A percentile compares a stretch with the other conserved stretches of the same genome.
Evolutionary conservation across 92 coral and sea anemone genomes (phyloP).

Genomic region (Chrysogorgia sp.): DNA sequence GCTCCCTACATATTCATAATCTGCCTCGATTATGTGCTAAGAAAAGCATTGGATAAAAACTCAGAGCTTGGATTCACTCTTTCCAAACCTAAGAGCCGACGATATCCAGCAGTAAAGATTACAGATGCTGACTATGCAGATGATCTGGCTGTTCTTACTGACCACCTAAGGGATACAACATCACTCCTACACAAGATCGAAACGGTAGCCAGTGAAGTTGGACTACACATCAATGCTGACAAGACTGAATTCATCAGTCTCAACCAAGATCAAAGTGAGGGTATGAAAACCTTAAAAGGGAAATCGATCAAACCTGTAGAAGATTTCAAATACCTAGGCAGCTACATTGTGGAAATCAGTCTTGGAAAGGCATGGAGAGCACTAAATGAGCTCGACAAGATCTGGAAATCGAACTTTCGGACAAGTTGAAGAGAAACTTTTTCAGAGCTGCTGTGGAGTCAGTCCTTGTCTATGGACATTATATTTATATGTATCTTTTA

Average conservation of each 20-base stretch:
- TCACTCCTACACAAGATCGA: slow-evolving; percentile 37
- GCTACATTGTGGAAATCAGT: slow-evolving; percentile 9
- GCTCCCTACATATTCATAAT: slow-evolving; percentile 51
- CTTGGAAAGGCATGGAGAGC: slow-evolving; percentile 11
- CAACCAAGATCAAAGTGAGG: too few relatives aligned
- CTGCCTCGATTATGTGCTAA: slow-evolving; percentile 46
- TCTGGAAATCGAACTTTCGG: slow-evolving; percentile 4
- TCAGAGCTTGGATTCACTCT: slow-evolving; percentile 32
- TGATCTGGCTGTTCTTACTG: slow-evolving; percentile 35
- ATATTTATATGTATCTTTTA: too few relatives aligned
- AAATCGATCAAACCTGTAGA: too few relatives aligned
- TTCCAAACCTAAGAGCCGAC: slow-evolving; percentile 32
- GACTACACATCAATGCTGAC: slow-evolving; percentile 26
- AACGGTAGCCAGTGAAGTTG: slow-evolving; percentile 22
- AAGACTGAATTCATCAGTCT: slow-evolving; percentile 46
- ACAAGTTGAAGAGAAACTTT: neutral
- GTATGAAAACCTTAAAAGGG: too few relatives aligned
- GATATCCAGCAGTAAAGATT: slow-evolving; percentile 47
- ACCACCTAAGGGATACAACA: slow-evolving; percentile 40
- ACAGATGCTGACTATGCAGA: slow-evolving; percentile 60
- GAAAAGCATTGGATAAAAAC: slow-evolving; percentile 32
- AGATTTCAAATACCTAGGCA: too few relatives aligned
- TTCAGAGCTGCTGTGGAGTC: too few relatives aligned
- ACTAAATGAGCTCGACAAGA: too few relatives aligned
- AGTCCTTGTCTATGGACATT: too few relatives aligned